Percentiles rank a stretch among this genome's conserved stretches.
phyloP scores from a whole-genome alignment of 2,113 vertebrate species.

The Centropus unirufus region DNA sequence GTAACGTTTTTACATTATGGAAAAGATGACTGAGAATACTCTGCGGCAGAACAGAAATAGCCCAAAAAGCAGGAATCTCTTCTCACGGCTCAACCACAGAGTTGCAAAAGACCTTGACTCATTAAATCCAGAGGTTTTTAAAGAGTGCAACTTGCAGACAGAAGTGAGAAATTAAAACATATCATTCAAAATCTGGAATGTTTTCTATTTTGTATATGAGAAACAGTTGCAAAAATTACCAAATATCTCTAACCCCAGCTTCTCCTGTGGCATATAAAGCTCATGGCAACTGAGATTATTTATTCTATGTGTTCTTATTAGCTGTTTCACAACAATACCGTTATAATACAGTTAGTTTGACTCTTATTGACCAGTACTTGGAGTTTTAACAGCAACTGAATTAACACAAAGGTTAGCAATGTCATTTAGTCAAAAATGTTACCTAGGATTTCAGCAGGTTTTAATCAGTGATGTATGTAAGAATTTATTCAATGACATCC shows the following conservation, averaged over 20 bases:
- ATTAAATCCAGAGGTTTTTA: not conserved
- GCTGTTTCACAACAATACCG: not conserved
- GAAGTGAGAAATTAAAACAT: not conserved
- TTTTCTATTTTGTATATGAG: not conserved
- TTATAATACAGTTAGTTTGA: not conserved
- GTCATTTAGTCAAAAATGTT: not conserved
- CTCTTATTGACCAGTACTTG: not conserved
- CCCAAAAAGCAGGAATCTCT: not conserved
- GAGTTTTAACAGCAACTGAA: not conserved
- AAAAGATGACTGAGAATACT: not conserved
- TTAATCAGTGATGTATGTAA: not conserved
- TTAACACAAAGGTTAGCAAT: not conserved
- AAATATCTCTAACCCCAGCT: not conserved
- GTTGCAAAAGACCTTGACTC: constrained; percentile 24
- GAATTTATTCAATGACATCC: not conserved
- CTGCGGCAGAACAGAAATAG: not conserved
- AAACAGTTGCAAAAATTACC: not conserved
- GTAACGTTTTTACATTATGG: not conserved
- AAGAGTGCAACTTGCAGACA: not conserved
- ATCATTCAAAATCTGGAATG: not conserved
- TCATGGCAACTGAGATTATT: not conserved
- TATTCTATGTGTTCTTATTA: not conserved
- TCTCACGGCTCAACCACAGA: not conserved
- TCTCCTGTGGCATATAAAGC: not conserved
- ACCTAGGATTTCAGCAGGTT: not conserved